Base-by-base conservation (phyloP, 1,140 invertebrate genomes). In the Camponotus pennsylvanicus region DNA sequence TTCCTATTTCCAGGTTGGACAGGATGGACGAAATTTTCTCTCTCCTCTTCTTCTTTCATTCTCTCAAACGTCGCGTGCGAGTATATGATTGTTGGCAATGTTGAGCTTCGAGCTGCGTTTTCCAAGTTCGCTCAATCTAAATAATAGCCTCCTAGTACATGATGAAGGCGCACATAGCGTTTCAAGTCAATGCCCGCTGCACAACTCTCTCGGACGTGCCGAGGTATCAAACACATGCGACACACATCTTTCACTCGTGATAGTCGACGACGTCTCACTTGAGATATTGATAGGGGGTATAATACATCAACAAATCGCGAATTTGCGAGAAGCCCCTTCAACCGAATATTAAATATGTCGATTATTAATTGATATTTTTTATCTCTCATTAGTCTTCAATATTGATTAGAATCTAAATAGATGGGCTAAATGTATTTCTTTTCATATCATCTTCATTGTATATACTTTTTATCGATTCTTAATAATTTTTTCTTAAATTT, bases 101-200 rank as follows among this genome's bases (percentile, higher is more conserved):
- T 5, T 18, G 34, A 71, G 13, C 37, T 69, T 80, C 45, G 45
- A 69, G 15, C 70, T 15, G 49, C 66, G 32, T 57, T 59, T 34
- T 83, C 13, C 42, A 59, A 42, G 40, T 70, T 83, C 57, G 55
- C 67, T 73, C 79, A 45, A 61, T 61, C 45, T 73, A 75, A 73
- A 73, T 75, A 70, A 80, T 37, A 70, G 37, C 40, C 55, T 73
- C 32, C 13, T 75, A 69, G 40, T 67, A 15, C 40, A 61, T 45
- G 55, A 82, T 45, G 59, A 13, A 75, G 40, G 69, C 69, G n/a
- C 49, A 52, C 15, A 13, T 61, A 37, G 40, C 55, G 55, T 73
- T 83, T 61, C 55, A 75, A 73, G 79, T 83, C 79, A 83, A 83
- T 75, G 79, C 21, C 79, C 79, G 79, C 78, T 70, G 49, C 66